phyloP scores from a whole-genome alignment of 35 echinoderm and acorn worm species.

The Lytechinus variegatus region DNA sequence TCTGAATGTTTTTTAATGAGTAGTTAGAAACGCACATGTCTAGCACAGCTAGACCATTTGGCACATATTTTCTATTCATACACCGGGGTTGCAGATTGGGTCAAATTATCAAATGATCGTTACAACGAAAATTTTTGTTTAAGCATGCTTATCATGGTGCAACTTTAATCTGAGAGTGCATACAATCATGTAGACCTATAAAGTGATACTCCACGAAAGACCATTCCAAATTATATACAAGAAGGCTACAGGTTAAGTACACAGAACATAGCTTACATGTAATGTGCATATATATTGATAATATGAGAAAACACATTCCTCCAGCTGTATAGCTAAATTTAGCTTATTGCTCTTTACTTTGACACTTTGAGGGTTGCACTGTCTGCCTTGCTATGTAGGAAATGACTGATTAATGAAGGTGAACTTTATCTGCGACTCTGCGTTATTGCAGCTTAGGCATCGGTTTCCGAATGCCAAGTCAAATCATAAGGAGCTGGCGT shows the following conservation, averaged over 20 bases:
- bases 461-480: neutral
- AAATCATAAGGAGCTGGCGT: neutral
- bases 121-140: no score
- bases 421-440: neutral
- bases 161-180: neutral
- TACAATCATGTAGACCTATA: no score
- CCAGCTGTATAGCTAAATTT: neutral
- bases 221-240: neutral
- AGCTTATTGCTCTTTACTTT: neutral
- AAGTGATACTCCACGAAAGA: neutral
- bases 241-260: neutral
- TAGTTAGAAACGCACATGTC: no score
- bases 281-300: neutral
- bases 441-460: neutral
- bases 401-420: neutral
- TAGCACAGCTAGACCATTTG: no score
- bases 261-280: neutral
- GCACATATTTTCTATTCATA: no score
- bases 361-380: neutral
- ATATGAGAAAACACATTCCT: conserved; percentile 4
- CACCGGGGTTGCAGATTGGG: no score
- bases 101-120: no score
- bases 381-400: neutral
- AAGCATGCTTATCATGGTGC: neutral
- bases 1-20: no score